These are phyloP conservation scores for Smittia sp. DNA, from an alignment of 2,888 invertebrate genomes.

Conservation along the genomic window DNA sequence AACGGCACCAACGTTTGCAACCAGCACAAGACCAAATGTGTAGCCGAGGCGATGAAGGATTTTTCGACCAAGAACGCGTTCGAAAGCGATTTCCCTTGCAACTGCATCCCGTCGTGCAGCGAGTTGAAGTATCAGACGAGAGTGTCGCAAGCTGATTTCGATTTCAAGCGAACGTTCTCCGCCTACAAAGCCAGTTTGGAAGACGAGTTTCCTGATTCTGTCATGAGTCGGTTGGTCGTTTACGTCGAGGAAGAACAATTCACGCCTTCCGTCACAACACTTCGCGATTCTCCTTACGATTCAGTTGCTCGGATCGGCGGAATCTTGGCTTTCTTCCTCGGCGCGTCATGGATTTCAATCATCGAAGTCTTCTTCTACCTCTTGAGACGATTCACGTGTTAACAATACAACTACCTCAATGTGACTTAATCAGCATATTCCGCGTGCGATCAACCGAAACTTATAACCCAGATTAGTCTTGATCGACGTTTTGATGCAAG, in stretches of 20 bases:
- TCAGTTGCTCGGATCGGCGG: slow-evolving; percentile 1
- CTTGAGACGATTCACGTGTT: background rate
- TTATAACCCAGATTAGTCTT: no score
- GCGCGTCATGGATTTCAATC: slow-evolving; percentile 20
- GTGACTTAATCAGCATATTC: no score
- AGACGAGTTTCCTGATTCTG: slow-evolving; percentile 43
- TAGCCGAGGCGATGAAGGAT: slow-evolving; percentile 50
- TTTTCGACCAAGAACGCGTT: slow-evolving; percentile 49
- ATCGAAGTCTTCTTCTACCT: slow-evolving; percentile 25
- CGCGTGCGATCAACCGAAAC: no score
- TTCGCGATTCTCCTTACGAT: background rate
- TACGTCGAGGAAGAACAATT: slow-evolving; percentile 20
- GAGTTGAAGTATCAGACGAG: slow-evolving; percentile 64
- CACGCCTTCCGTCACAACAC: background rate
- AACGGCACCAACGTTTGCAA: slow-evolving; percentile 52
- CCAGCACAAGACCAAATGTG: slow-evolving; percentile 49
- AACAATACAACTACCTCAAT: background rate
- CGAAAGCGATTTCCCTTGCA: slow-evolving; percentile 47
- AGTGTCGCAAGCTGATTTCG: slow-evolving; percentile 68
- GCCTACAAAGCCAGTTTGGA: slow-evolving; percentile 55
- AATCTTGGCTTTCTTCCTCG: slow-evolving; percentile 17
- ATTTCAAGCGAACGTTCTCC: slow-evolving; percentile 60
- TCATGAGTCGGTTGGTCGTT: slow-evolving; percentile 25
- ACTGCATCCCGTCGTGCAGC: slow-evolving; percentile 44
- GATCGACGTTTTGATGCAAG: no score